A percentile compares a stretch with the other conserved stretches of the same genome.
phyloP scores from a whole-genome alignment of 2,888 invertebrate species.

The Ernsta delagoae region DNA sequence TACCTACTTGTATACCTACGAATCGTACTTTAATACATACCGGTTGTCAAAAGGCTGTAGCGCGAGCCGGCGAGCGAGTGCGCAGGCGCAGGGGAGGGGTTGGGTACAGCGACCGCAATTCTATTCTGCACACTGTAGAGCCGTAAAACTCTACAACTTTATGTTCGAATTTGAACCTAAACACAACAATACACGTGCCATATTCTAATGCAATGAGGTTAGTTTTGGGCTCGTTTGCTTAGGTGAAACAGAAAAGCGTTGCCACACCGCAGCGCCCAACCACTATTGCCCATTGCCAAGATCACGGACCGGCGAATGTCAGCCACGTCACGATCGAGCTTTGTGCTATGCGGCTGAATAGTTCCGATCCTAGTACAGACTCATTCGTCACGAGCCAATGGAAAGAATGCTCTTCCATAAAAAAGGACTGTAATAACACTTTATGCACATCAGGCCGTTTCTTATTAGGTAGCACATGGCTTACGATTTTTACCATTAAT shows the following conservation, averaged over 20 bases:
- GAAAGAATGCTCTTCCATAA: constrained; percentile 40
- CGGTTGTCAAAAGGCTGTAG: constrained; percentile 79
- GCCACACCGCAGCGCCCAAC: constrained; percentile 63
- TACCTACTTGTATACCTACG: constrained; percentile 54
- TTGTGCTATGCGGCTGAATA: constrained; percentile 75
- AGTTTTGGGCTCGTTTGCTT: constrained; percentile 37
- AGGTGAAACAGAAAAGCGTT: constrained; percentile 45
- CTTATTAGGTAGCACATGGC: background rate
- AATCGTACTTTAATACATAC: constrained; percentile 82
- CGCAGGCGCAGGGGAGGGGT: constrained; percentile 53
- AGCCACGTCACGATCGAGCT: constrained; percentile 82
- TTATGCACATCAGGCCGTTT: background rate
- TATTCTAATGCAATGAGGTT: background rate
- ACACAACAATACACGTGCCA: constrained; percentile 31
- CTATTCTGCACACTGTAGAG: background rate
- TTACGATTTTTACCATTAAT: background rate
- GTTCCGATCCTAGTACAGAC: constrained; percentile 70
- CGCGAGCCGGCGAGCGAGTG: constrained; percentile 46
- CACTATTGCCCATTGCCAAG: constrained; percentile 86
- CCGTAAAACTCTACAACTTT: background rate
- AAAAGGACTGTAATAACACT: background rate
- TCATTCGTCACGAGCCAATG: constrained; percentile 64
- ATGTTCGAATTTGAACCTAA: constrained; percentile 39
- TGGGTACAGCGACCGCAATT: constrained; percentile 83
- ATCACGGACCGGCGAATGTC: constrained; percentile 86